Conservation (phyloP, 2,113 vertebrate species). For the Phodopus roborovskii region DNA sequence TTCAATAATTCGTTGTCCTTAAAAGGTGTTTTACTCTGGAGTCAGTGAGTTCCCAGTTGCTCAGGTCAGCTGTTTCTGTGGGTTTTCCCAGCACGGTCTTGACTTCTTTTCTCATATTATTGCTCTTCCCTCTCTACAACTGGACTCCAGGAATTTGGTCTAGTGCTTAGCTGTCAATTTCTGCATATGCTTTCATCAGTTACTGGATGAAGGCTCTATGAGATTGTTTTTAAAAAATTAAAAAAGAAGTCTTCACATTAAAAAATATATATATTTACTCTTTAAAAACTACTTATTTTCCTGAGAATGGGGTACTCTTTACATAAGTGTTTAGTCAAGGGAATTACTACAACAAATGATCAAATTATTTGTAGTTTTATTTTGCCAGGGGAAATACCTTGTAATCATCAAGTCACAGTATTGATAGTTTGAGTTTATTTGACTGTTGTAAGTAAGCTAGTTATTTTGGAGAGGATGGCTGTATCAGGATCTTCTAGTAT, state of each 20-base stretch:
- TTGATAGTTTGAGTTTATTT: background rate
- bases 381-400: background rate
- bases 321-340: background rate
- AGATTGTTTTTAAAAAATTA: too few species aligned
- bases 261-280: background rate
- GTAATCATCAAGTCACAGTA: background rate
- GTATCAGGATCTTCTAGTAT: background rate
- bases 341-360: background rate
- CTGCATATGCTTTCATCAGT: too few species aligned
- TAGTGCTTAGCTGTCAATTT: too few species aligned
- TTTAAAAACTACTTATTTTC: background rate
- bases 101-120: too few species aligned
- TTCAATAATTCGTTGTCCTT: background rate
- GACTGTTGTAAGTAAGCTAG: background rate
- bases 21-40: background rate
- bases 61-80: too few species aligned
- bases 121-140: too few species aligned
- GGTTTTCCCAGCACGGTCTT: too few species aligned
- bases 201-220: too few species aligned
- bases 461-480: background rate
- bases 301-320: background rate
- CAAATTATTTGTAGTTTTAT: background rate
- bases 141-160: too few species aligned
- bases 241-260: too few species aligned
- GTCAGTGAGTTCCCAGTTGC: too few species aligned